Conservation (phyloP, 2,113 vertebrate genomes). For the Tonatia bakeri region DNA sequence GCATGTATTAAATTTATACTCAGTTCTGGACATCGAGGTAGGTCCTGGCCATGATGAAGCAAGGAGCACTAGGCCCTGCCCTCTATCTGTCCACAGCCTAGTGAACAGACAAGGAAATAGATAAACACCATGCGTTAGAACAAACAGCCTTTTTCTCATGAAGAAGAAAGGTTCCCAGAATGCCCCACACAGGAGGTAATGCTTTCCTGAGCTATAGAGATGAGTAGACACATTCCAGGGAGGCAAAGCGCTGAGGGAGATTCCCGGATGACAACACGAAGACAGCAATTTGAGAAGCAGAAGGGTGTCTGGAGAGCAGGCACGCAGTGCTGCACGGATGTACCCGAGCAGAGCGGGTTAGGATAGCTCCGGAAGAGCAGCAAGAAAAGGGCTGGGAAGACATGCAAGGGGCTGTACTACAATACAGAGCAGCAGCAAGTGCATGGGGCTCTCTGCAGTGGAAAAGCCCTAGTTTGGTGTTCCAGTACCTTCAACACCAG, state of each 20-base stretch:
- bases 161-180: not conserved
- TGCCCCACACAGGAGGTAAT: not conserved
- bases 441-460: not conserved
- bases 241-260: not conserved
- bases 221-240: not conserved
- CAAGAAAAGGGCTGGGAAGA: not conserved
- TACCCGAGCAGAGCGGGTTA: not conserved
- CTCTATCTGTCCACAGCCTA: not conserved
- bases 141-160: not conserved
- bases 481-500: not conserved
- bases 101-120: not conserved
- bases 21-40: not conserved
- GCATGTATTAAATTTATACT: not conserved
- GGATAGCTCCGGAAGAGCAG: not conserved
- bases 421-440: rapidly evolving
- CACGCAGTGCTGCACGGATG: not conserved
- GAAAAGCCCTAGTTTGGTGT: not conserved
- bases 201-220: not conserved
- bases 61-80: not conserved
- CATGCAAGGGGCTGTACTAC: rapidly evolving
- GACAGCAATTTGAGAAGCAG: not conserved
- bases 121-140: not conserved
- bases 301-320: not conserved
- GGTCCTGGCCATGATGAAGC: not conserved
- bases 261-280: not conserved